These are phyloP conservation scores for Nezara viridula DNA, from an alignment of 2,888 invertebrate species.

Conservation along the genomic window DNA sequence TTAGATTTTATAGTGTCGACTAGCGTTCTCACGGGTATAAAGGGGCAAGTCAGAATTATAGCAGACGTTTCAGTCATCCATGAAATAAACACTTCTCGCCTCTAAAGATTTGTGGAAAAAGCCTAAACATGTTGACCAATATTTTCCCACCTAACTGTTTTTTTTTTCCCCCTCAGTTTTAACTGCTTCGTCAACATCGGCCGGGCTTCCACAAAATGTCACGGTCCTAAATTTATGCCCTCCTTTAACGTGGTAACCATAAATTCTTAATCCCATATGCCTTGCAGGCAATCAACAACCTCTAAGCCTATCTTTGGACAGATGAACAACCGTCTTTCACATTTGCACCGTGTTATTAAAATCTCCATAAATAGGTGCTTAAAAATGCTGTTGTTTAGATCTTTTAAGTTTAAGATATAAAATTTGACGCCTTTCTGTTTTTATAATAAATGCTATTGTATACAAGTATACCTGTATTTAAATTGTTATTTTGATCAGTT, in stretches of 20 bases:
- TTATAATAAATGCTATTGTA: too few relatives aligned
- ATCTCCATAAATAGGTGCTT: background rate
- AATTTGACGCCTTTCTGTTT: too few relatives aligned
- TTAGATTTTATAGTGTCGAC: too few relatives aligned
- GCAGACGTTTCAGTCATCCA: background rate
- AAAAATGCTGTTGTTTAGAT: background rate
- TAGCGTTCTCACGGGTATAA: too few relatives aligned
- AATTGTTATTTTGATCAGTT: too few relatives aligned
- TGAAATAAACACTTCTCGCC: background rate
- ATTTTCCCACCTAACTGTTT: background rate
- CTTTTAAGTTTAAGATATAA: too few relatives aligned
- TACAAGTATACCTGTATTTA: too few relatives aligned
- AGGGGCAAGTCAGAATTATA: background rate
- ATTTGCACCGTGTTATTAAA: background rate
- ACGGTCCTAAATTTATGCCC: background rate
- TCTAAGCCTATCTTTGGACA: background rate
- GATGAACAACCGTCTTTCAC: background rate
- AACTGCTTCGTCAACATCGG: slow-evolving; percentile 25
- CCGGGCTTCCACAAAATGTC: slow-evolving; percentile 4
- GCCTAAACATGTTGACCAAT: background rate
- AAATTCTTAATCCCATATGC: slow-evolving; percentile 14
- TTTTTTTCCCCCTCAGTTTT: background rate
- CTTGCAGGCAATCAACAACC: background rate
- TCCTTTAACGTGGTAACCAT: slow-evolving; percentile 1
- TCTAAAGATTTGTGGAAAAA: background rate